These are phyloP conservation scores for Drosophila siamana DNA, from an alignment of 2,888 invertebrate genomes.

Conservation along the genomic window DNA sequence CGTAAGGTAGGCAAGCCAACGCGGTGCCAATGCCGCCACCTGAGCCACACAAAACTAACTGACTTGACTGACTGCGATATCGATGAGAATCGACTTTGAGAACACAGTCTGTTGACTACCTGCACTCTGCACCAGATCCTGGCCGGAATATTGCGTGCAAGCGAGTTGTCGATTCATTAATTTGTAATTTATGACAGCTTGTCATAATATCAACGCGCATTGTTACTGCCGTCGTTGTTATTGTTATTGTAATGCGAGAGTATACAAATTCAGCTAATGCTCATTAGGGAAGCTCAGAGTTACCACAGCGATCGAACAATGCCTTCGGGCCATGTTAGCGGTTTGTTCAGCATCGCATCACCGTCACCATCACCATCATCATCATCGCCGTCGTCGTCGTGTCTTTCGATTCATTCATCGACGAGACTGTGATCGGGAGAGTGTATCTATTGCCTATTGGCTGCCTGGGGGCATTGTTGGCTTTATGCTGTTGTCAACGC, in stretches of 20 bases:
- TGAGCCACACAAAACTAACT: constrained; percentile 36
- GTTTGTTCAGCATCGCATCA: constrained; percentile 60
- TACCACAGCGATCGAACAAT: constrained; percentile 68
- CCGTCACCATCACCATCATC: constrained; percentile 48
- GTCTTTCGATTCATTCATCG: constrained; percentile 41
- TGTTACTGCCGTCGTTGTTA: constrained; percentile 12
- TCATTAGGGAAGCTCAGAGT: constrained; percentile 70
- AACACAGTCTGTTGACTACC: constrained; percentile 76
- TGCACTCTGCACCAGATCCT: constrained; percentile 42
- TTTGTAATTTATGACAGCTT: constrained; percentile 82
- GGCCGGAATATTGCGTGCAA: constrained; percentile 15
- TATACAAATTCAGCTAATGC: constrained; percentile 61
- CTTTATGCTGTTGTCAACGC: constrained; percentile 81
- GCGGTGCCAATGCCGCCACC: constrained; percentile 83
- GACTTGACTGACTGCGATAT: constrained; percentile 38
- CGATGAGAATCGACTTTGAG: constrained; percentile 59
- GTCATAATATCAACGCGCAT: constrained; percentile 75
- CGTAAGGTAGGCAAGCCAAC: constrained; percentile 85
- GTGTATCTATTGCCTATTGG: constrained; percentile 14
- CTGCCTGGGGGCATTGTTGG: constrained; percentile 74
- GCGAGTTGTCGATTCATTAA: constrained; percentile 62
- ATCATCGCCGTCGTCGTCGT: constrained; percentile 2
- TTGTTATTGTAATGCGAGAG: constrained; percentile 41
- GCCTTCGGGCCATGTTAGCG: constrained; percentile 80
- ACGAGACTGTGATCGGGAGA: background rate